Base-by-base conservation (phyloP, 35 echinoderm and acorn worm species). In the Acanthaster planci region DNA sequence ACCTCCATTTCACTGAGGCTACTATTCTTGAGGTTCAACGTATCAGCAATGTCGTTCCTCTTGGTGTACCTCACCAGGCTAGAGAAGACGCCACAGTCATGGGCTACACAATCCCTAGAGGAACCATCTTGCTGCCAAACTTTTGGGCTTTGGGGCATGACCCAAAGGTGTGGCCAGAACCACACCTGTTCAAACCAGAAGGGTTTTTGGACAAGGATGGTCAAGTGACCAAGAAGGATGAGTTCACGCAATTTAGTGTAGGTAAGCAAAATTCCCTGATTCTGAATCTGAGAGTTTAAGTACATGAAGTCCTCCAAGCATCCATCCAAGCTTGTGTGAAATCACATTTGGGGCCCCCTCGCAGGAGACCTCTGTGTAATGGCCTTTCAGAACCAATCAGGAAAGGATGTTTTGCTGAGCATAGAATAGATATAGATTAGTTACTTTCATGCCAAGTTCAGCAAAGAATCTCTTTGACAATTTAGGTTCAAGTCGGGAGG, bases 101-200 rank as follows among this genome's bases (percentile, higher is more conserved):
- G 32, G 86, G 85, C 37, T 67, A 82, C 59, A 80, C 77, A 23
- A 88, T 97, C 38, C 89, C 93, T 5, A 85, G 88, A 67, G 86
- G 82, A 40, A 89, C 90, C 3, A 92, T 84, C 50, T 15, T 97
- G 26, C 80, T 97, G 7, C 51, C 89, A 27, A 97, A 97, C 81
- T 39, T 81, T 29, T 97, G 90, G 90, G 85, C 86, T 18, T 80
- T 86, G 56, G 68, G 88, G 54, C 80, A 85, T 55, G 86, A 92
- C 55, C 47, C 82, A 57, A 55, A 75, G 2, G 51, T 87, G 8
- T 97, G 91, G 84, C 54, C 52, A 17, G 60, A 97, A 23, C 93
- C 93, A 67, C 21, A 83, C 23, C 39, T 80, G 39, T 97, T 86
- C 81, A 84, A 86, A 51, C 93, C 93, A 35, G 85, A 97, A 55